These are phyloP conservation scores for Porites evermanni DNA, from an alignment of 92 coral and sea anemone genomes.

Conservation along the genomic window DNA sequence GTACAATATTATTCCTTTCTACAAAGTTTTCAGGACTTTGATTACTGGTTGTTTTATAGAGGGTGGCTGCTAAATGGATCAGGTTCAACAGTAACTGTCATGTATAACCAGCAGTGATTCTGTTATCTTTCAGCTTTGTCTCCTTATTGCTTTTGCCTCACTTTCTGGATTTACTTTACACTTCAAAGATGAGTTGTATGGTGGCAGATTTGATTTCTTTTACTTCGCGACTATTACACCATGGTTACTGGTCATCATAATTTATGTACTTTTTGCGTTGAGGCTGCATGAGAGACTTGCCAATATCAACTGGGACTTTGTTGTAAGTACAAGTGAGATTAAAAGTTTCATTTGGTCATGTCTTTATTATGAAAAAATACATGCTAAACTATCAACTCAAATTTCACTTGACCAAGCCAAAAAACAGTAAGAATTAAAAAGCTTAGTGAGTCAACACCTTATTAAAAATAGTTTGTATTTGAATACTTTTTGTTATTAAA, in stretches of 20 bases:
- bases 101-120: neutral
- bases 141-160: constrained; percentile 84
- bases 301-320: constrained; percentile 82
- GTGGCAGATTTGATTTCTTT: constrained; percentile 91
- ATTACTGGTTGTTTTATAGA: too few species aligned
- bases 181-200: constrained; percentile 13
- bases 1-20: too few species aligned
- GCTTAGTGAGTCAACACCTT: too few species aligned
- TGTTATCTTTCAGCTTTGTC: constrained; percentile 60
- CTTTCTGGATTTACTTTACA: constrained; percentile 72
- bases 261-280: constrained; percentile 74
- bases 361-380: too few species aligned
- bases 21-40: too few species aligned
- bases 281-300: constrained; percentile 66
- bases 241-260: constrained; percentile 87
- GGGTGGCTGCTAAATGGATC: neutral
- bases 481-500: too few species aligned
- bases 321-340: constrained; percentile 59
- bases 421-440: too few species aligned
- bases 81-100: neutral
- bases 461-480: too few species aligned
- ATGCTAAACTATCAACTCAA: too few species aligned
- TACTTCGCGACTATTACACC: constrained; percentile 92
- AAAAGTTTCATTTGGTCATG: too few species aligned
- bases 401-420: too few species aligned